Evolutionary conservation across 2,797 vertebrate species (phyloP), one percentile per base, ranked within the genome.

Genomic region (Mastacembelus armatus): DNA sequence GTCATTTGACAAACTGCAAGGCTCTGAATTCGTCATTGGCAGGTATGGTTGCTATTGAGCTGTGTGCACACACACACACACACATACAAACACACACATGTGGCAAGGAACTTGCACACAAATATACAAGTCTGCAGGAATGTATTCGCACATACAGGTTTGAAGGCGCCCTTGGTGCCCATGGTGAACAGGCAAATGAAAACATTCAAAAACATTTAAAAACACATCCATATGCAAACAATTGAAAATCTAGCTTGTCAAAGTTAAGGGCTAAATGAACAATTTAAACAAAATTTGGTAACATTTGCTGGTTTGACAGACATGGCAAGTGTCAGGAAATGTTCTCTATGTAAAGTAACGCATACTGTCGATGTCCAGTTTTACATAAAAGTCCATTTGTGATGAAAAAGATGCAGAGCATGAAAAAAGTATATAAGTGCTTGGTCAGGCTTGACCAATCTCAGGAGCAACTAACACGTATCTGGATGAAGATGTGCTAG

Each of bases 201-300:
- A 88, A 74, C 77, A 83, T 83, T 84, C 61, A 76, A 78, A 90
- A 79, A 74, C 48, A 77, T 79, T 77, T 69, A 51, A 83, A n/a
- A 85, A 78, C 58, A 63, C 72, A 78, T 78, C 80, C 84, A 88
- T 79, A 80, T 86, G 80, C 78, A 85, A 84, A 83, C 74, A 75
- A 80, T 69, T 69, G 50, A 60, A 78, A 73, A 56, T 70, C 29
- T 35, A 35, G n/a, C n/a, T n/a, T 38, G 64, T 71, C 44, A 50
- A 68, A 61, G 38, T 85, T 66, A 44, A 58, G 59, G 68, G 36
- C 7, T 32, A 40, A 33, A 68, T 19, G 56, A 71, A 66, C 38
- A 29, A 48, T 78, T 67, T 36, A 47, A 59, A 69, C 61, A 3
- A 39, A 47, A 48, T 76, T 43, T 60, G 32, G 24, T 40, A 35